Evolutionary conservation across 1,140 invertebrate species (phyloP).

Genomic region (Catajapyx aquilonaris): DNA sequence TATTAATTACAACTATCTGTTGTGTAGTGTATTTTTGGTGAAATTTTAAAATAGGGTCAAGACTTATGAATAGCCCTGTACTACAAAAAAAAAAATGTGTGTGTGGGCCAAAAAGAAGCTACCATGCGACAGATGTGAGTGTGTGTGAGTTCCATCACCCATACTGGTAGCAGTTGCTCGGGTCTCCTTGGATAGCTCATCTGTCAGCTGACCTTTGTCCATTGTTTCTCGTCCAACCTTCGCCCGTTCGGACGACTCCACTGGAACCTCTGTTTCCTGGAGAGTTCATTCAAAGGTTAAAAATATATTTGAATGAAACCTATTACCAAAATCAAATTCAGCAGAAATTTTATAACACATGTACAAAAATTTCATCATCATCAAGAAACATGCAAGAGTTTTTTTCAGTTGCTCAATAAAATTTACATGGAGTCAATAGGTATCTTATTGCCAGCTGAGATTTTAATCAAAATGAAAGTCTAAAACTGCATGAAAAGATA

Average conservation of each 20-base stretch:
- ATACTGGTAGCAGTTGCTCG: conserved; percentile 23
- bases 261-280: conserved; percentile 15
- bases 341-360: not conserved
- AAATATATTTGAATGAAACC: not conserved
- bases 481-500: conserved; percentile 2
- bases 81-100: too few relatives aligned
- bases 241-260: conserved; percentile 9
- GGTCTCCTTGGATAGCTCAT: conserved; percentile 22
- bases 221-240: conserved; percentile 23
- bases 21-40: too few relatives aligned
- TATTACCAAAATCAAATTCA: not conserved
- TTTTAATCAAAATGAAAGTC: not conserved
- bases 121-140: too few relatives aligned
- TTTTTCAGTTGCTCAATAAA: too few relatives aligned
- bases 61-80: too few relatives aligned
- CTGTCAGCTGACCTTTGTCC: conserved; percentile 33
- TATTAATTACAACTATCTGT: too few relatives aligned
- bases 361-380: conserved; percentile 1
- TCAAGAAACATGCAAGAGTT: too few relatives aligned
- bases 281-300: not conserved
- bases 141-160: too few relatives aligned
- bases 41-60: too few relatives aligned
- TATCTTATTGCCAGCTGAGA: not conserved
- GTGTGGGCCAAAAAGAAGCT: too few relatives aligned
- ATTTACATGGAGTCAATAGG: too few relatives aligned